phyloP scores from a whole-genome alignment of 2,113 vertebrate genomes.

The Oncorhynchus keta region DNA sequence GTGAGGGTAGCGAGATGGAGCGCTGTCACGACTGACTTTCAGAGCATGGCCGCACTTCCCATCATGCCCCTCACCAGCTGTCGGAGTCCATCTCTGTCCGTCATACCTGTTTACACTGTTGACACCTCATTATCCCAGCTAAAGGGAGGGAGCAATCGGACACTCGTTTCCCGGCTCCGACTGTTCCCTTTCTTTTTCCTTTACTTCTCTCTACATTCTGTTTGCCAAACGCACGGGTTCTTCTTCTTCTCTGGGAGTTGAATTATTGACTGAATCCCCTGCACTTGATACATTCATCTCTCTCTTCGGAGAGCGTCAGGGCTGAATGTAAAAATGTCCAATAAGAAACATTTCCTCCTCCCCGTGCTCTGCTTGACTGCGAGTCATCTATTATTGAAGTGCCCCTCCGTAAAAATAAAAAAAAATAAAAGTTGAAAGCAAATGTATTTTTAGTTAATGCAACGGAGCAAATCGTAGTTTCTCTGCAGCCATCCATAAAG shows the following conservation, averaged over 20 bases:
- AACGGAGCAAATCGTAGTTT: slow-evolving; percentile 1
- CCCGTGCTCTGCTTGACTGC: slow-evolving; percentile 5
- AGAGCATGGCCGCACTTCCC: slow-evolving; percentile 45
- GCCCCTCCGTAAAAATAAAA: not conserved
- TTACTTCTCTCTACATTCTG: not conserved
- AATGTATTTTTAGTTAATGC: slow-evolving; percentile 17
- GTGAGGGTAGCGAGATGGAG: slow-evolving; percentile 14
- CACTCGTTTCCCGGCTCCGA: not conserved
- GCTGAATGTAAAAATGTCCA: slow-evolving; percentile 33
- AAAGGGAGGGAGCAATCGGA: slow-evolving; percentile 14
- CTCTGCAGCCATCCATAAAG: slow-evolving; percentile 8
- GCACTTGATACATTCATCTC: slow-evolving; percentile 21
- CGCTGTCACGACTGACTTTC: slow-evolving; percentile 42
- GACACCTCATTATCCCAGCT: slow-evolving; percentile 39
- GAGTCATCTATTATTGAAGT: slow-evolving; percentile 28
- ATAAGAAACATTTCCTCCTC: slow-evolving; percentile 17
- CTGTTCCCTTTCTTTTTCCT: not conserved
- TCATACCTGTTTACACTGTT: slow-evolving; percentile 58
- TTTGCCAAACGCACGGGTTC: not conserved
- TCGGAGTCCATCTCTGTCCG: slow-evolving; percentile 31
- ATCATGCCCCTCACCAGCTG: slow-evolving; percentile 36
- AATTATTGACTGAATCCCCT: slow-evolving; percentile 44
- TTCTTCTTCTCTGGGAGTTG: not conserved
- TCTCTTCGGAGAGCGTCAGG: slow-evolving; percentile 8
- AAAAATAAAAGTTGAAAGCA: slow-evolving; percentile 2